Conservation (phyloP, 2,113 vertebrate genomes). For the Sceloporus undulatus region DNA sequence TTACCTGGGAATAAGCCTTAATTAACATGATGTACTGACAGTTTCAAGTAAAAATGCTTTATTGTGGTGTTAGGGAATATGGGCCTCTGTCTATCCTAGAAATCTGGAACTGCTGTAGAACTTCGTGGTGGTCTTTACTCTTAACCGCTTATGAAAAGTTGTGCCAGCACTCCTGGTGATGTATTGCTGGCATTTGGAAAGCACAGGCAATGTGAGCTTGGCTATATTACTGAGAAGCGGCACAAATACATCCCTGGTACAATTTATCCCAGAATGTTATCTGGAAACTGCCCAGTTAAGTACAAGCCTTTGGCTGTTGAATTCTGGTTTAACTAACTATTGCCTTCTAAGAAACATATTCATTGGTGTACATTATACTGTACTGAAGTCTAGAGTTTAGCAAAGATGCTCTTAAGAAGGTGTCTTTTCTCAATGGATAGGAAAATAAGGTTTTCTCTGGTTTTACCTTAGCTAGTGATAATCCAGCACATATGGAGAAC, state of each 20-base stretch:
- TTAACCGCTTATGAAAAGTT: conserved; percentile 25
- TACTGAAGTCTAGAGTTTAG: background rate
- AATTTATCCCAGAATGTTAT: background rate
- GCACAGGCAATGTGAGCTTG: background rate
- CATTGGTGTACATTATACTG: background rate
- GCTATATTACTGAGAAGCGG: background rate
- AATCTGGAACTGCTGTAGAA: conserved; percentile 10
- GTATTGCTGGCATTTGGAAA: conserved; percentile 24
- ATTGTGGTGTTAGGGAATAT: background rate
- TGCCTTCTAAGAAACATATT: background rate
- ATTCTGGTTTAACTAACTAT: background rate
- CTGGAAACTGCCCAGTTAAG: background rate
- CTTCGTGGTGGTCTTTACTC: background rate
- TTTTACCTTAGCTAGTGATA: background rate
- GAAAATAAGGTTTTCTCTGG: background rate
- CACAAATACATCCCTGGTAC: background rate
- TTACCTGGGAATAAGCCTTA: background rate
- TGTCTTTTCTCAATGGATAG: background rate
- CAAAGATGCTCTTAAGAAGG: background rate
- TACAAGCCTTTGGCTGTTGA: background rate
- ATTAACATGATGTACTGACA: background rate
- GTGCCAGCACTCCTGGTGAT: background rate
- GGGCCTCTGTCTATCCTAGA: background rate
- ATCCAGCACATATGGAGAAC: background rate
- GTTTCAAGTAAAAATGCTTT: background rate